Conservation (phyloP, 2,797 vertebrate genomes). For the Halcyon badia region DNA sequence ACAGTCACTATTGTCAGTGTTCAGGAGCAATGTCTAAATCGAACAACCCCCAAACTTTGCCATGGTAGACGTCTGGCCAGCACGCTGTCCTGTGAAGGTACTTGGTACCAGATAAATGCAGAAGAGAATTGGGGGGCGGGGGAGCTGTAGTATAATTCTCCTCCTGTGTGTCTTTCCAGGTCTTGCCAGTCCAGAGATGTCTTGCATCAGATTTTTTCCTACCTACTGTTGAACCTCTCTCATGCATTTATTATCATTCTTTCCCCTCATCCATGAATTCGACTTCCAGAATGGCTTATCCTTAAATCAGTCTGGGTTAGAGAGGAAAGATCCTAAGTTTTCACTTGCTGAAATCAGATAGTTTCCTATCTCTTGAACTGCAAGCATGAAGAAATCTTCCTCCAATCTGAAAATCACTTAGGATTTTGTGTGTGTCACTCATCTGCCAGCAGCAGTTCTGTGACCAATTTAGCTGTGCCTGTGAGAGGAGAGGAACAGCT, state of each 20-base stretch:
- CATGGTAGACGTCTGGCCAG: neutral
- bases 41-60: neutral
- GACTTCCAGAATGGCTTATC: neutral
- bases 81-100: neutral
- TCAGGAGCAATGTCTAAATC: neutral
- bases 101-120: neutral
- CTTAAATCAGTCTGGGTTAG: neutral
- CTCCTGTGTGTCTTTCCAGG: neutral
- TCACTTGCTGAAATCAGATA: neutral
- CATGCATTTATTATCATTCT: neutral
- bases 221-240: neutral
- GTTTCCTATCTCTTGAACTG: neutral
- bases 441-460: conserved; percentile 33
- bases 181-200: neutral
- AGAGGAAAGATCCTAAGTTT: neutral
- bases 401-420: neutral
- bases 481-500: neutral
- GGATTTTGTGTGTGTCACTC: neutral
- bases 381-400: neutral
- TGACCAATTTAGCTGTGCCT: conserved; percentile 1
- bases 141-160: neutral
- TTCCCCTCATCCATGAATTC: neutral
- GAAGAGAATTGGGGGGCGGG: too few relatives aligned
- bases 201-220: neutral
- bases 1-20: neutral